A percentile compares a stretch with the other conserved stretches of the same genome.
Evolutionary conservation across 2,797 vertebrate genomes (phyloP).

Genomic region (Chelmon rostratus): DNA sequence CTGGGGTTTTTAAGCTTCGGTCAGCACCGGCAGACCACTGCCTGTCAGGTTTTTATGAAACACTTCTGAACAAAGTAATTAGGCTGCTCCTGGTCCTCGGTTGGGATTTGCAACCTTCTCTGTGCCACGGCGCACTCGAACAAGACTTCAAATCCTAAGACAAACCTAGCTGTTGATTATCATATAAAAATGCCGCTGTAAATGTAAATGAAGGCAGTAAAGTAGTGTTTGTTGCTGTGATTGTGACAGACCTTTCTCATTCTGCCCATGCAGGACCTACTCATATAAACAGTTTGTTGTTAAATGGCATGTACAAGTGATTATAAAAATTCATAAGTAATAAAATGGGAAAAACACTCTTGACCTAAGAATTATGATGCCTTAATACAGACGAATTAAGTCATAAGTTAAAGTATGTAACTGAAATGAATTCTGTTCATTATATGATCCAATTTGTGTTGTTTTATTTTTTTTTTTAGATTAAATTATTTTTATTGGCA

Average conservation of each 20-base stretch:
- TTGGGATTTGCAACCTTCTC: conserved; percentile 42
- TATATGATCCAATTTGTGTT: not conserved
- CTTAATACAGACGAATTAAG: not conserved
- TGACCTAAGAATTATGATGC: not conserved
- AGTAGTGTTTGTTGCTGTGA: not conserved
- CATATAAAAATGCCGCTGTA: not conserved
- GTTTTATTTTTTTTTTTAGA: too few relatives aligned
- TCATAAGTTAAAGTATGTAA: not conserved
- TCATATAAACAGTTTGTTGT: not conserved
- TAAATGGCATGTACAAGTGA: not conserved
- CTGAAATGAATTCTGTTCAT: not conserved
- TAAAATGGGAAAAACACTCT: too few relatives aligned
- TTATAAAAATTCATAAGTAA: not conserved
- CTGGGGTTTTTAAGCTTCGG: conserved; percentile 3
- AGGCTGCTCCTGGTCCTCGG: conserved; percentile 32
- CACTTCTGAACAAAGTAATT: conserved; percentile 49
- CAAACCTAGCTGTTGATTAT: conserved; percentile 26
- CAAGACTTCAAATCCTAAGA: conserved; percentile 27
- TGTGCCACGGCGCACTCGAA: conserved; percentile 16
- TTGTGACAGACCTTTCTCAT: not conserved
- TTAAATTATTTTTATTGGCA: not conserved
- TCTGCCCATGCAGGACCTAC: not conserved
- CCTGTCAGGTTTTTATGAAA: conserved; percentile 53
- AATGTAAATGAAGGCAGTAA: not conserved
- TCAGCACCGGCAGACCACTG: conserved; percentile 32